Percentiles rank a stretch among this genome's conserved stretches.
phyloP scores from a whole-genome alignment of 2,797 vertebrate genomes.

The Sarcoramphus papa region DNA sequence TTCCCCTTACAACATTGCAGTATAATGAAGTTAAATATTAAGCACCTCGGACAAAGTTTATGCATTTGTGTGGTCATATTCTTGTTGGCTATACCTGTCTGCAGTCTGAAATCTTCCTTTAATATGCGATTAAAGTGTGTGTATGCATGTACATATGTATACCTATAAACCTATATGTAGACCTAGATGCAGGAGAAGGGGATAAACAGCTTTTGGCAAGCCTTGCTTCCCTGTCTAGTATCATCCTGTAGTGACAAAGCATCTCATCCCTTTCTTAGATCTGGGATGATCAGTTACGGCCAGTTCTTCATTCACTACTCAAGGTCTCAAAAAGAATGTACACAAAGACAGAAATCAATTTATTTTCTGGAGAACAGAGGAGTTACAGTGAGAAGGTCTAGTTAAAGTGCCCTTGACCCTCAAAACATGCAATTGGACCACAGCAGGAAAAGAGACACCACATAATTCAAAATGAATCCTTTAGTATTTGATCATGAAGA shows the following conservation, averaged over 20 bases:
- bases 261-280: background rate
- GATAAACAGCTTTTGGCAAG: background rate
- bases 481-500: background rate
- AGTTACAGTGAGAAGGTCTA: background rate
- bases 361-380: background rate
- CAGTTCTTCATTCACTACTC: background rate
- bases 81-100: background rate
- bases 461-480: background rate
- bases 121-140: background rate
- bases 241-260: background rate
- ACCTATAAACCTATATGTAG: background rate
- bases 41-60: background rate
- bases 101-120: background rate
- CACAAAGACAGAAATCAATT: background rate
- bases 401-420: background rate
- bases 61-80: background rate
- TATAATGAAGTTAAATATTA: background rate
- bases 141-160: background rate
- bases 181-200: background rate
- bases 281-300: background rate
- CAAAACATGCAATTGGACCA: background rate
- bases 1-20: background rate
- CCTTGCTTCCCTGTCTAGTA: background rate
- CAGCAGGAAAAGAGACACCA: background rate
- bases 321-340: background rate